Evolutionary conservation across 2,113 vertebrate genomes (phyloP).

Genomic region (Cathartes aura): DNA sequence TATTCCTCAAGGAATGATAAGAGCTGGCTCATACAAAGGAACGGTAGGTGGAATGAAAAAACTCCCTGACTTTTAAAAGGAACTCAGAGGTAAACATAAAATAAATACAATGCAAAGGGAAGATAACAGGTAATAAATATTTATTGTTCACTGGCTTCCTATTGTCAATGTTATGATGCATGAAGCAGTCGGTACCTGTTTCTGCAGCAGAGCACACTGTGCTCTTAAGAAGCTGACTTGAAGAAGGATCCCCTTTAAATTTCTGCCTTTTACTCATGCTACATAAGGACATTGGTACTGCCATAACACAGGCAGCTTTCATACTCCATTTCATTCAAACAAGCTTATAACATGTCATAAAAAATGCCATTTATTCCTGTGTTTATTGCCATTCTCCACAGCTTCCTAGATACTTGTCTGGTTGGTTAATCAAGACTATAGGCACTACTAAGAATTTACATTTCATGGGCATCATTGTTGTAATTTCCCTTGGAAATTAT

Average conservation of each 20-base stretch:
- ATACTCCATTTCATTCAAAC: not conserved
- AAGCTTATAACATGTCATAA: not conserved
- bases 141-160: not conserved
- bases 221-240: not conserved
- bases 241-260: not conserved
- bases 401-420: not conserved
- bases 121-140: not conserved
- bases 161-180: not conserved
- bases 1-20: not conserved
- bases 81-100: not conserved
- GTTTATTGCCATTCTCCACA: not conserved
- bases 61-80: not conserved
- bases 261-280: not conserved
- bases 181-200: not conserved
- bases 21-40: not conserved
- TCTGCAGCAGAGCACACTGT: not conserved
- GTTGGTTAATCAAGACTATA: not conserved
- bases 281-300: not conserved
- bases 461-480: not conserved
- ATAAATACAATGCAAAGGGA: not conserved
- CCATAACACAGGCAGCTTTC: not conserved
- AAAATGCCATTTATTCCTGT: not conserved
- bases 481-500: not conserved
- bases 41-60: not conserved
- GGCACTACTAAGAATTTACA: not conserved